Conservation (phyloP, 2,888 invertebrate genomes). For the Eupithecia insigniata region DNA sequence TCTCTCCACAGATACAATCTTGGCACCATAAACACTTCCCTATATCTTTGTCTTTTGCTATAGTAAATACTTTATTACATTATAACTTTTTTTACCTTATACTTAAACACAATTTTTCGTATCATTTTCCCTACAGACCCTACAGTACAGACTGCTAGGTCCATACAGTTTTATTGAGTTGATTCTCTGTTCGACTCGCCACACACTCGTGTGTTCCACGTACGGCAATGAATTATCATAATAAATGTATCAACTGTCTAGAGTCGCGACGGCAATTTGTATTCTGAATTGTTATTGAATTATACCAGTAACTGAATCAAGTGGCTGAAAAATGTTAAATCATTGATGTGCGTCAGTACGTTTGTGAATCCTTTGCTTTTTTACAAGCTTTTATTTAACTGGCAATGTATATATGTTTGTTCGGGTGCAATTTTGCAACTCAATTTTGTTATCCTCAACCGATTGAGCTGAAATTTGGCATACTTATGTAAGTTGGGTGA, state of each 20-base stretch:
- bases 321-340: constrained; percentile 37
- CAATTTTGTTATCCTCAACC: too few species aligned
- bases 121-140: not conserved
- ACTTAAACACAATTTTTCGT: not conserved
- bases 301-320: constrained; percentile 41
- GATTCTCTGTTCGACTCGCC: constrained; percentile 9
- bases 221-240: constrained; percentile 57
- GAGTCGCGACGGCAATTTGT: constrained; percentile 45
- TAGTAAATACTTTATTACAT: too few species aligned
- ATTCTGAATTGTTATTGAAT: constrained; percentile 43
- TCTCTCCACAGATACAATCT: too few species aligned
- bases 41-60: too few species aligned
- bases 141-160: not conserved
- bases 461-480: too few species aligned
- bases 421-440: too few species aligned
- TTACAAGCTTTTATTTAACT: too few species aligned
- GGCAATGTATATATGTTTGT: too few species aligned
- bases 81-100: too few species aligned
- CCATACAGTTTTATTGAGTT: not conserved
- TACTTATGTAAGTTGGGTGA: too few species aligned
- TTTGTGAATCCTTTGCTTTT: not conserved
- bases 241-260: constrained; percentile 56
- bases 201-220: constrained; percentile 32
- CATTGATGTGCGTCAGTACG: constrained; percentile 32
- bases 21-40: too few species aligned